Evolutionary conservation across 2,113 vertebrate genomes (phyloP).

Genomic region (Hippopotamus amphibius): DNA sequence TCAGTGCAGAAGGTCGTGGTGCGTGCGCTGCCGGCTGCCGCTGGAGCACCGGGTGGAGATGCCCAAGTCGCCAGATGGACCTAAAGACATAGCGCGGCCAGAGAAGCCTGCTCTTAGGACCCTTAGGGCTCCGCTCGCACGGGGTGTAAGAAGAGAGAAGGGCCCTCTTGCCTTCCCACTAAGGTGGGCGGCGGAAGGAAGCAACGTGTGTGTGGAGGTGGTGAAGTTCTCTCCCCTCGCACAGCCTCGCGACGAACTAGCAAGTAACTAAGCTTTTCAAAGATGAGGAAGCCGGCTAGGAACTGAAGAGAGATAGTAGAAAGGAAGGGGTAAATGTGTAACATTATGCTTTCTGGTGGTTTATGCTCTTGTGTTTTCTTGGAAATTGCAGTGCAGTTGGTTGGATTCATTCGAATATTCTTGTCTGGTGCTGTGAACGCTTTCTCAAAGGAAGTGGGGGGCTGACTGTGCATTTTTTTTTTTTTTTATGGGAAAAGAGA

Average conservation of each 20-base stretch:
- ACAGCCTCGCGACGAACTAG: neutral
- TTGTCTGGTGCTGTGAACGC: conserved; percentile 70
- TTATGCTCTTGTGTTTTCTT: conserved; percentile 85
- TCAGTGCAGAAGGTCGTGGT: neutral
- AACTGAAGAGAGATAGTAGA: conserved; percentile 57
- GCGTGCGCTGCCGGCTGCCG: neutral
- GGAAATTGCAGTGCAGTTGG: conserved; percentile 83
- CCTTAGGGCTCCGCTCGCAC: too few relatives aligned
- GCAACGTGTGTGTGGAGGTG: neutral
- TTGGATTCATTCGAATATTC: conserved; percentile 82
- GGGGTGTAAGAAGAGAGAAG: neutral
- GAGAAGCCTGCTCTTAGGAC: neutral
- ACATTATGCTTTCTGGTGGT: conserved; percentile 81
- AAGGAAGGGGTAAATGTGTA: conserved; percentile 72
- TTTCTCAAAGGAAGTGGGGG: conserved; percentile 87
- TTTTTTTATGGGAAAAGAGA: conserved; percentile 79
- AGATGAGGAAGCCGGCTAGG: neutral
- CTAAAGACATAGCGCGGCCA: fast-evolving
- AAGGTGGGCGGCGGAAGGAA: conserved; percentile 47
- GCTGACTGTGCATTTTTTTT: conserved; percentile 80
- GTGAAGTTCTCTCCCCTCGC: neutral
- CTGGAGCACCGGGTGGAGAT: neutral
- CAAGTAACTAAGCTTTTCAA: neutral
- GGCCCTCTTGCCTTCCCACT: neutral
- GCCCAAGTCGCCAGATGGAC: neutral